Percentiles rank a stretch among this genome's conserved stretches.
These are phyloP conservation scores for Eupithecia vulgata DNA, from an alignment of 2,888 invertebrate species.

Conservation along the genomic window DNA sequence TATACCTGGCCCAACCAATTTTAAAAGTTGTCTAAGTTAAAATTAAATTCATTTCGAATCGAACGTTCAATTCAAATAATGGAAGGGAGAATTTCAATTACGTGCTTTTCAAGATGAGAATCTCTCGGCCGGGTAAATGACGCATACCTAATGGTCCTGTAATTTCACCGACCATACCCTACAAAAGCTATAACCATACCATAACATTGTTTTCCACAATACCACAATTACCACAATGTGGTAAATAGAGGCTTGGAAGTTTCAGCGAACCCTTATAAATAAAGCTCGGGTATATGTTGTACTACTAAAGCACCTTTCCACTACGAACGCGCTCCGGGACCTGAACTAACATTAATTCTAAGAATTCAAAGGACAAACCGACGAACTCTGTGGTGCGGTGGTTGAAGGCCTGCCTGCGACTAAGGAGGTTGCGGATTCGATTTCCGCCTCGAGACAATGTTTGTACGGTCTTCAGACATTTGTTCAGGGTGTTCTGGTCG, in stretches of 20 bases:
- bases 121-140: not conserved
- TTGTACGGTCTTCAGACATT: too few relatives aligned
- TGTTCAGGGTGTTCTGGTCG: too few relatives aligned
- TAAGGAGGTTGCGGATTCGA: too few relatives aligned
- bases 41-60: conserved; percentile 1
- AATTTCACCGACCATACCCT: conserved; percentile 1
- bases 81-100: not conserved
- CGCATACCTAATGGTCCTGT: not conserved
- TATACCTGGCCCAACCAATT: too few relatives aligned
- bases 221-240: conserved; percentile 1
- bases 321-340: too few relatives aligned
- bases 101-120: not conserved
- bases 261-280: not conserved
- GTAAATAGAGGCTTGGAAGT: not conserved
- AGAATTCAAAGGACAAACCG: too few relatives aligned
- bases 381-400: too few relatives aligned
- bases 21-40: not conserved
- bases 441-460: too few relatives aligned
- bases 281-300: too few relatives aligned
- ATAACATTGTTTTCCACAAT: not conserved
- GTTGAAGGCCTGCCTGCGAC: too few relatives aligned
- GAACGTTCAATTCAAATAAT: not conserved
- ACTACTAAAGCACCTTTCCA: not conserved
- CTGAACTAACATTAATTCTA: too few relatives aligned
- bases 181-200: not conserved